phyloP scores from a whole-genome alignment of 2,888 invertebrate species.

The Hyposoter didymator region DNA sequence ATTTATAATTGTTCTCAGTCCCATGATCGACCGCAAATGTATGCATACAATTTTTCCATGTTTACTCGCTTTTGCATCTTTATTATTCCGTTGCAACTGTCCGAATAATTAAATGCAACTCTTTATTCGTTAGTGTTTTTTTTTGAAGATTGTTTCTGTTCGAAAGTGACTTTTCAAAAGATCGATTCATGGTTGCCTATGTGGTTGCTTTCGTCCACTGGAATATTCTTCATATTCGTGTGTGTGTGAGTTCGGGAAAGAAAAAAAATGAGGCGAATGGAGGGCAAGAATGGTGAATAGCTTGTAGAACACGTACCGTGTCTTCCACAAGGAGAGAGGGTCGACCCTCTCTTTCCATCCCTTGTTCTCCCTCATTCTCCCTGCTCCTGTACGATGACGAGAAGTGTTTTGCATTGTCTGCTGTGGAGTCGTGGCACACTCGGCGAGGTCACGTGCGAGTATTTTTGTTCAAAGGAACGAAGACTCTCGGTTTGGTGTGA shows the following conservation, averaged over 20 bases:
- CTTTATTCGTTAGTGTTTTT: too few relatives aligned
- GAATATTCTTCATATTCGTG: background rate
- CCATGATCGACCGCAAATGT: too few relatives aligned
- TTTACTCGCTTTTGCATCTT: too few relatives aligned
- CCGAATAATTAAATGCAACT: too few relatives aligned
- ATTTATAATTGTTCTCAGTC: too few relatives aligned
- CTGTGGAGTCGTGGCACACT: conserved; percentile 54
- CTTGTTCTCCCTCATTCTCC: background rate
- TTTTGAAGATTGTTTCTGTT: too few relatives aligned
- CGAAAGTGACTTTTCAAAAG: too few relatives aligned
- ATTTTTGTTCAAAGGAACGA: conserved; percentile 43
- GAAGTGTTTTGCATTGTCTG: conserved; percentile 66
- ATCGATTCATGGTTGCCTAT: background rate
- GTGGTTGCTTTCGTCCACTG: background rate
- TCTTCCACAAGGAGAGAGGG: too few relatives aligned
- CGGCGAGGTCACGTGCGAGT: conserved; percentile 57
- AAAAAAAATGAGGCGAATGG: conserved; percentile 44
- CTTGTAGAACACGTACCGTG: conserved; percentile 63
- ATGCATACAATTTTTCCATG: too few relatives aligned
- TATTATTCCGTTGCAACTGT: too few relatives aligned
- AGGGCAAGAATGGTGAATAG: conserved; percentile 55
- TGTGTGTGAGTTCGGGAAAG: background rate
- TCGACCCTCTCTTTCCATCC: conserved; percentile 13
- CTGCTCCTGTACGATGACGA: conserved; percentile 36
- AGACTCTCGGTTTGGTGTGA: conserved; percentile 32